phyloP scores from a whole-genome alignment of 2,113 vertebrate genomes.

The Callorhinus ursinus region DNA sequence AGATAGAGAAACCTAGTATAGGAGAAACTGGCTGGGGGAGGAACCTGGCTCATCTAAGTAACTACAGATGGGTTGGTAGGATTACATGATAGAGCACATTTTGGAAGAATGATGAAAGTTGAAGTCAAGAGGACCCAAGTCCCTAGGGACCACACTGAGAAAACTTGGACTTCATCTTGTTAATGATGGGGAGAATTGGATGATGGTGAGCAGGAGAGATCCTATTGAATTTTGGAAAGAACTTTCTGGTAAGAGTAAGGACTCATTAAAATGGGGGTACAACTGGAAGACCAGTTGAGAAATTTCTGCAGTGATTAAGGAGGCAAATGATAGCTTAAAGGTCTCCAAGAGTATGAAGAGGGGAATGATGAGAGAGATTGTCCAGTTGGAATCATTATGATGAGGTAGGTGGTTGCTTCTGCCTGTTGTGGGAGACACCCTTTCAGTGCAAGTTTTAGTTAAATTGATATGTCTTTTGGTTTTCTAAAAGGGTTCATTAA shows the following conservation, averaged over 20 bases:
- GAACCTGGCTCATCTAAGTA: not conserved
- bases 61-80: not conserved
- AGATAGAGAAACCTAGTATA: not conserved
- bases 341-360: not conserved
- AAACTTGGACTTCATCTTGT: not conserved
- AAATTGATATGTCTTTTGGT: not conserved
- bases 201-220: not conserved
- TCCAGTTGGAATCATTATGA: not conserved
- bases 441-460: not conserved
- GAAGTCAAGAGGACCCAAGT: not conserved
- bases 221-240: not conserved
- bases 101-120: not conserved
- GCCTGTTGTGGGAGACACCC: not conserved
- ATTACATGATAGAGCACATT: not conserved
- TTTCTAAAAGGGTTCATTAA: not conserved
- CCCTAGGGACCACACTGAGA: not conserved
- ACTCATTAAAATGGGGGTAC: not conserved
- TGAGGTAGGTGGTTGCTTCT: not conserved
- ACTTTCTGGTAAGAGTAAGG: not conserved
- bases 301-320: not conserved
- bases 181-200: not conserved
- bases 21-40: not conserved
- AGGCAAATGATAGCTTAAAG: not conserved
- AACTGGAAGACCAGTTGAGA: not conserved
- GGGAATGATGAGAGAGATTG: not conserved